Percentiles rank a stretch among this genome's conserved stretches.
phyloP scores from a whole-genome alignment of 1,140 invertebrate species.

The Zaprionus capensis region DNA sequence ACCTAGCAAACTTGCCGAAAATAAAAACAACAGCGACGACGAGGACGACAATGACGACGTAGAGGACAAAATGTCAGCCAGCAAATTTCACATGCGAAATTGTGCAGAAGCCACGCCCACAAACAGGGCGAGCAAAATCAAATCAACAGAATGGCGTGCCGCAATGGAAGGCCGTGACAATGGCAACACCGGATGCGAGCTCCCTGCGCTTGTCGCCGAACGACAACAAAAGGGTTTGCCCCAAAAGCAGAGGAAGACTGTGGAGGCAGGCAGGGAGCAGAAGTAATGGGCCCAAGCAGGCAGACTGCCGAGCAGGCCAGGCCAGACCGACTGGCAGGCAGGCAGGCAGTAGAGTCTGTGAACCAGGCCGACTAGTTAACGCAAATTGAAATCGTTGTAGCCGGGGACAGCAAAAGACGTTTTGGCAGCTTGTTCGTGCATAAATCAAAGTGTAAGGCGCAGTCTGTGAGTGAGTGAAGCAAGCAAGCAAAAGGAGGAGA shows the following conservation, averaged over 20 bases:
- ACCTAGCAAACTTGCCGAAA: constrained; percentile 48
- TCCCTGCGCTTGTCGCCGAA: constrained; percentile 33
- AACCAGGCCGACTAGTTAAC: constrained; percentile 58
- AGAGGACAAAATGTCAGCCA: constrained; percentile 52
- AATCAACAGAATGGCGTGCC: constrained; percentile 59
- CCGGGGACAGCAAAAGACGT: constrained; percentile 49
- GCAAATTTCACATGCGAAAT: constrained; percentile 70
- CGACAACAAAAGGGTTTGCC: constrained; percentile 63
- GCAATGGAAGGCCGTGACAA: constrained; percentile 49
- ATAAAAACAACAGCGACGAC: constrained; percentile 17
- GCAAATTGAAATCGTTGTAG: constrained; percentile 65
- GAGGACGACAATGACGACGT: background rate
- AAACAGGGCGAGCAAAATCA: constrained; percentile 61
- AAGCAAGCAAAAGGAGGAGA: background rate
- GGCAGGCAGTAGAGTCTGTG: constrained; percentile 31
- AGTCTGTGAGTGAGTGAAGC: constrained; percentile 7
- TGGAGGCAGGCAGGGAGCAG: background rate
- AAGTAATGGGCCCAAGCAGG: background rate
- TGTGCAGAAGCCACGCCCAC: constrained; percentile 56
- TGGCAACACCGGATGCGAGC: constrained; percentile 33
- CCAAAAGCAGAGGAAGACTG: constrained; percentile 12
- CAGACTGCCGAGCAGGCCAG: background rate
- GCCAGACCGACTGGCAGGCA: background rate
- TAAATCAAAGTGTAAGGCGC: constrained; percentile 56
- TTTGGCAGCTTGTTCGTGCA: constrained; percentile 60